Percentiles rank a stretch among this genome's conserved stretches.
Evolutionary conservation across 2,113 vertebrate genomes (phyloP).

Genomic region (Plecturocebus donacophilus): DNA sequence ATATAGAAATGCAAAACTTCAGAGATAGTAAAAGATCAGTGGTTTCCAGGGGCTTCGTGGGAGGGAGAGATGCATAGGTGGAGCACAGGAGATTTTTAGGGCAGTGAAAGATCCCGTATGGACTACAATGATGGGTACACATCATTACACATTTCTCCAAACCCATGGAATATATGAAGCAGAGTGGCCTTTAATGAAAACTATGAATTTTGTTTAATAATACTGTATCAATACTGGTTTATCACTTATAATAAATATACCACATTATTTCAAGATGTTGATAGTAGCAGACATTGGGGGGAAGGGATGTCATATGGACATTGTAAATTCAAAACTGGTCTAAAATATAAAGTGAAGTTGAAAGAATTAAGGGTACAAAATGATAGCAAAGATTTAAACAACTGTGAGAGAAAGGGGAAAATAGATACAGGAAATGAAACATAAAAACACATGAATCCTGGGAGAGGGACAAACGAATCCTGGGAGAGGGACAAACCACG

Average conservation of each 20-base stretch:
- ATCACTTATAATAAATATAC: background rate
- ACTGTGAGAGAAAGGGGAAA: background rate
- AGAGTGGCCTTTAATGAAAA: background rate
- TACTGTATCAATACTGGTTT: background rate
- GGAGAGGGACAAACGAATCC: background rate
- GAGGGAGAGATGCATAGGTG: background rate
- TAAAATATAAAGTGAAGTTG: background rate
- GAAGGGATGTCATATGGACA: too few species aligned
- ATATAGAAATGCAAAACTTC: background rate
- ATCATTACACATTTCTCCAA: background rate
- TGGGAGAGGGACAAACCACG: background rate
- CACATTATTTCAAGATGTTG: background rate
- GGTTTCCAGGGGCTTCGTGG: background rate
- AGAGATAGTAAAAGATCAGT: background rate
- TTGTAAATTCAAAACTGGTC: background rate
- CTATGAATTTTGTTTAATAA: background rate
- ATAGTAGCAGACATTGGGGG: background rate
- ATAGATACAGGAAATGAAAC: background rate
- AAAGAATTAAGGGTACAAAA: background rate
- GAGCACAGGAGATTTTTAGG: background rate
- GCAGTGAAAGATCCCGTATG: background rate
- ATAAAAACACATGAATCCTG: background rate
- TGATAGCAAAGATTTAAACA: background rate
- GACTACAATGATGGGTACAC: background rate
- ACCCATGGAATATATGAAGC: background rate